Percentiles rank a stretch among this genome's conserved stretches.
Evolutionary conservation across 1,140 invertebrate genomes (phyloP).

Genomic region (Drosophila micromelanica): DNA sequence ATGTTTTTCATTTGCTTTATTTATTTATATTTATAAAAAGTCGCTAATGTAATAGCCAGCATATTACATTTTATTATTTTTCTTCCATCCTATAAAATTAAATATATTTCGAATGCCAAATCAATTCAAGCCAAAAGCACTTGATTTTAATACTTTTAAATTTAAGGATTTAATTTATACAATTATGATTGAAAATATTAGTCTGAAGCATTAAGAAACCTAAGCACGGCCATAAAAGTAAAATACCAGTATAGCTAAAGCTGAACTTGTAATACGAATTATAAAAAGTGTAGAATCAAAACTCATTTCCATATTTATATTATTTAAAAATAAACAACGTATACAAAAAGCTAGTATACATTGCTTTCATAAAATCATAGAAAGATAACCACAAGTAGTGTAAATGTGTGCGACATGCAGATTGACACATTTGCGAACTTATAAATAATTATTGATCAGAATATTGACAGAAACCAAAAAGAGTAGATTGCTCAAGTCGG

Average conservation of each 20-base stretch:
- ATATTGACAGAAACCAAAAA: no score
- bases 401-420: no score
- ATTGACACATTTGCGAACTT: no score
- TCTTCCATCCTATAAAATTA: background rate
- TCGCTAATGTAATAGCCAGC: background rate
- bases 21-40: background rate
- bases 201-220: conserved; percentile 9
- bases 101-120: background rate
- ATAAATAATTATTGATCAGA: no score
- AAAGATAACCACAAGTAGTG: no score
- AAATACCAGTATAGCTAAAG: background rate
- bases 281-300: background rate
- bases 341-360: no score
- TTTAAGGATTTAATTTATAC: background rate
- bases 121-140: background rate
- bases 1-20: background rate
- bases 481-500: no score
- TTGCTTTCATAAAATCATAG: no score
- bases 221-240: conserved; percentile 6
- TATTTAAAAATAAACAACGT: no score
- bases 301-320: background rate
- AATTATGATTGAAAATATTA: conserved; percentile 6
- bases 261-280: background rate
- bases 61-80: background rate
- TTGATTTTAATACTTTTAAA: background rate